Evolutionary conservation across 2,797 vertebrate species (phyloP).

Genomic region (Nyctalus aviator): DNA sequence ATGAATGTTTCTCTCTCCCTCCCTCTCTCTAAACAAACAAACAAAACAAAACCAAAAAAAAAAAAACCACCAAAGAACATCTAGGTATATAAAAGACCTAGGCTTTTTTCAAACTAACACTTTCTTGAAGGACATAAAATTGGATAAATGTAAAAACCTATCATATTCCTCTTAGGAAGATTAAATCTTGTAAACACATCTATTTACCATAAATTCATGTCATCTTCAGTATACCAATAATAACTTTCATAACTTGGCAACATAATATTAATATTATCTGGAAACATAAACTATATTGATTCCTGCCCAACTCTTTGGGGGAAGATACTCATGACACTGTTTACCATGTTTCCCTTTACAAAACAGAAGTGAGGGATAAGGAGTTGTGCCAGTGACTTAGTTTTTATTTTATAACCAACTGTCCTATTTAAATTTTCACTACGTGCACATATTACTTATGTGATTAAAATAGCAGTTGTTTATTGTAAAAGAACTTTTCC

Average conservation of each 20-base stretch:
- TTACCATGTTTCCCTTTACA: not conserved
- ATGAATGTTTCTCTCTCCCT: not conserved
- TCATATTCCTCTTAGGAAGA: not conserved
- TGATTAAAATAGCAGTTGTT: not conserved
- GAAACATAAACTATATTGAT: not conserved
- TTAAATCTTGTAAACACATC: not conserved
- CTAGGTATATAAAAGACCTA: not conserved
- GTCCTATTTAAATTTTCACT: not conserved
- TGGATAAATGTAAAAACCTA: not conserved
- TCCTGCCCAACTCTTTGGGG: not conserved
- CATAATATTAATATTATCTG: not conserved
- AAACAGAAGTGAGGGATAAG: not conserved
- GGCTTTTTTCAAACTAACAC: not conserved
- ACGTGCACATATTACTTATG: not conserved
- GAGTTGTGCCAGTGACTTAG: not conserved
- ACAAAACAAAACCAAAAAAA: too few species aligned
- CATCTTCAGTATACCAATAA: not conserved
- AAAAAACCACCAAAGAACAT: not conserved
- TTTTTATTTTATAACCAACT: not conserved
- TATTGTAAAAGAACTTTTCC: not conserved
- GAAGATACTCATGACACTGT: not conserved
- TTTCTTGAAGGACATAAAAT: constrained; percentile 49
- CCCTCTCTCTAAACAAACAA: not conserved
- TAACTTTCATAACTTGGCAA: not conserved
- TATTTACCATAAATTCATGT: not conserved